Conservation (phyloP, 1,140 invertebrate genomes). For the Pachypsylla venusta region DNA sequence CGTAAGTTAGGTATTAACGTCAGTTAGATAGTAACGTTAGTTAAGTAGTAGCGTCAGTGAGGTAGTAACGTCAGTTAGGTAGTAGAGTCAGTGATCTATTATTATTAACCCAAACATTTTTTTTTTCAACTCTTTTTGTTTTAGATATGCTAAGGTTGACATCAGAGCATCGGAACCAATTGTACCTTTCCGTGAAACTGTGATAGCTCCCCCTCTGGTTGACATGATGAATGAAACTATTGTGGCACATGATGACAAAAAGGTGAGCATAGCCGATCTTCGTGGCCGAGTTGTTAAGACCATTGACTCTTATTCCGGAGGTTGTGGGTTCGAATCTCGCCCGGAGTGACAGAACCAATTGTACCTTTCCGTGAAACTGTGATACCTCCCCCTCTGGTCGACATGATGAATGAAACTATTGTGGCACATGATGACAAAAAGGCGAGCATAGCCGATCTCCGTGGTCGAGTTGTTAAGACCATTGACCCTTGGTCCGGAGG, state of each 20-base stretch:
- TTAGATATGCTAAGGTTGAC: slow-evolving; percentile 72
- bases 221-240: slow-evolving; percentile 85
- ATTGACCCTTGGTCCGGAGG: no score
- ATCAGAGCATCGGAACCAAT: slow-evolving; percentile 87
- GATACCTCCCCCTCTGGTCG: slow-evolving; percentile 61
- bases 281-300: no score
- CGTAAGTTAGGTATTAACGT: no score
- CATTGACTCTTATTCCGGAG: no score
- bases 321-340: no score
- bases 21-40: no score
- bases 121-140: no score
- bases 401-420: slow-evolving; percentile 81
- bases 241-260: slow-evolving; percentile 23
- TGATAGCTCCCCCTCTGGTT: slow-evolving; percentile 62
- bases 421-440: slow-evolving; percentile 23
- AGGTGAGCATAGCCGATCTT: no score
- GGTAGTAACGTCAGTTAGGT: no score
- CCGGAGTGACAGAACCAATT: slow-evolving; percentile 87
- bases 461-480: no score
- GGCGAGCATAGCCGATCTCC: no score
- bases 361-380: slow-evolving; percentile 93
- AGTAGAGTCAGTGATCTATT: slow-evolving; percentile 4
- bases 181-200: slow-evolving; percentile 89
- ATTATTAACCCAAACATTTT: slow-evolving; percentile 20
- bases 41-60: no score